These are phyloP conservation scores for Epinotia brunnichana DNA, from an alignment of 2,888 invertebrate genomes.

Conservation along the genomic window DNA sequence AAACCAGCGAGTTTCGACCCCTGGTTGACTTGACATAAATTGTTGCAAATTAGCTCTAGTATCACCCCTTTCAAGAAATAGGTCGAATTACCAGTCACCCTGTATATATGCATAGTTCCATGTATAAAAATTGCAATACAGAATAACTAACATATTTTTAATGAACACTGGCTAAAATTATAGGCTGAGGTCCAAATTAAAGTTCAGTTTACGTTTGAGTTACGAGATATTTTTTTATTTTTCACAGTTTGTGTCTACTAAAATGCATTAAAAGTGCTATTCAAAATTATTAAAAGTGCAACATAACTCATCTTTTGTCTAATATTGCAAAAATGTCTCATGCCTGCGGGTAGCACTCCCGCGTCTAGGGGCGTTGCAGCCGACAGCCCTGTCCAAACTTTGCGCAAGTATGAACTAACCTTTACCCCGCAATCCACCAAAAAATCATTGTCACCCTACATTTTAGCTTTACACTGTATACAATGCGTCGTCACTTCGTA, in stretches of 20 bases:
- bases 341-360: slow-evolving; percentile 56
- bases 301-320: slow-evolving; percentile 61
- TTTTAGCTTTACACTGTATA: background rate
- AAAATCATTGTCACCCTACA: slow-evolving; percentile 38
- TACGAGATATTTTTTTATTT: background rate
- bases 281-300: slow-evolving; percentile 45
- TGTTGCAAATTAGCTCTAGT: too few species aligned
- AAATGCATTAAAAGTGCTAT: slow-evolving; percentile 6
- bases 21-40: too few species aligned
- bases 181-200: too few species aligned
- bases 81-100: too few species aligned
- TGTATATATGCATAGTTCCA: too few species aligned
- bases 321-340: slow-evolving; percentile 62
- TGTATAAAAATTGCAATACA: too few species aligned
- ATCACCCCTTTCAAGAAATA: too few species aligned
- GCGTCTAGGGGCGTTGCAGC: slow-evolving; percentile 57
- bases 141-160: too few species aligned
- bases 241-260: background rate
- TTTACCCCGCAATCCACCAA: slow-evolving; percentile 46
- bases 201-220: background rate
- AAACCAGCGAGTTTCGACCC: too few species aligned
- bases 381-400: slow-evolving; percentile 68
- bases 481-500: slow-evolving; percentile 44
- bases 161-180: too few species aligned
- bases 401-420: slow-evolving; percentile 65